Percentiles rank a stretch among this genome's conserved stretches.
Conservation (phyloP, 2,113 vertebrate species). For the Rhipidura dahli region DNA sequence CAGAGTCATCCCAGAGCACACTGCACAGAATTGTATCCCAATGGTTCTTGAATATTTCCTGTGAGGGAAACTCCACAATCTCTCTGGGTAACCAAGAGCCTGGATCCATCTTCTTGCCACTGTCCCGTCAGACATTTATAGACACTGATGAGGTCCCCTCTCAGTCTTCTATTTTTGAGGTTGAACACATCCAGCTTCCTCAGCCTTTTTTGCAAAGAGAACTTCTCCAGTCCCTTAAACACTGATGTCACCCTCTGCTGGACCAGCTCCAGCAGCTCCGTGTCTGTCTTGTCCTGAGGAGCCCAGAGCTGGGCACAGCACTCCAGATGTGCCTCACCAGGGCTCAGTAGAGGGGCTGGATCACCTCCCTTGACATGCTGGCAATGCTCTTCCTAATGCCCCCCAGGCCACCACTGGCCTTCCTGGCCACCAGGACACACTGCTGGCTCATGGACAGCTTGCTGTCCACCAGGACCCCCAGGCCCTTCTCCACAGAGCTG, state of each 20-base stretch:
- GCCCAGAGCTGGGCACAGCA: not conserved
- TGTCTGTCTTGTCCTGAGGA: not conserved
- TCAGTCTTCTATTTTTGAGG: not conserved
- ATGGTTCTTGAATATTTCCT: not conserved
- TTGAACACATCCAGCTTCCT: not conserved
- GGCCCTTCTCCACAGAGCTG: not conserved
- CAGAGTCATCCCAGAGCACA: not conserved
- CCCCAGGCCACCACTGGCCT: not conserved
- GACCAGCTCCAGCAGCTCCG: rapidly evolving
- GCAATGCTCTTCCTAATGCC: not conserved
- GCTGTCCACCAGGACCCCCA: not conserved
- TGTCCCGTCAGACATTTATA: not conserved
- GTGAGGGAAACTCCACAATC: not conserved
- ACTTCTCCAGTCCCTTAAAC: not conserved
- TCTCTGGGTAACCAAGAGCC: not conserved
- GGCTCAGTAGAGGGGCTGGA: not conserved
- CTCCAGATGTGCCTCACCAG: not conserved
- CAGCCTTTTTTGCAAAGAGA: not conserved
- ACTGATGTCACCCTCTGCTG: rapidly evolving
- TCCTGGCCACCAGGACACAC: not conserved
- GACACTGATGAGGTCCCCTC: not conserved
- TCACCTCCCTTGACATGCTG: rapidly evolving
- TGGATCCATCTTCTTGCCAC: not conserved
- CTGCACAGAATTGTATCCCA: not conserved
- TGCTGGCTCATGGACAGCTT: not conserved